Conservation (phyloP, 2,888 invertebrate species). For the Pollenia griseotomentosa region DNA sequence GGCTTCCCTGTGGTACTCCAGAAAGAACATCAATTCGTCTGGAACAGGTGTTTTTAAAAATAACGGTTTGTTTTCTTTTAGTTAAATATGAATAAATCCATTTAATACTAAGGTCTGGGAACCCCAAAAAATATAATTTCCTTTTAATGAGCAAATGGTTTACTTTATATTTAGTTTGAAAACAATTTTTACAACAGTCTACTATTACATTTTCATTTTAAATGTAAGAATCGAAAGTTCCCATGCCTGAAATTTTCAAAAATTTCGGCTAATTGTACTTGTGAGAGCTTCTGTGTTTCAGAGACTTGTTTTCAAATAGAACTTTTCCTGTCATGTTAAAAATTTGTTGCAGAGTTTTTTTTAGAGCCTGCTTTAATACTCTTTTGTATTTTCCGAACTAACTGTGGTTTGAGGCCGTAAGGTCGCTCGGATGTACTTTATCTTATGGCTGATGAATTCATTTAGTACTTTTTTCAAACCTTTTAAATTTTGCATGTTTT, state of each 20-base stretch:
- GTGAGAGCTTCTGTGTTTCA: neutral
- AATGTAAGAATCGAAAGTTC: neutral
- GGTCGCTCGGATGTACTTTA: neutral
- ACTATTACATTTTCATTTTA: too few relatives aligned
- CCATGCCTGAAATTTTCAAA: neutral
- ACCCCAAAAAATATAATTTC: too few relatives aligned
- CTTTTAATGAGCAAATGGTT: too few relatives aligned
- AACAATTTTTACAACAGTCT: too few relatives aligned
- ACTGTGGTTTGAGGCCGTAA: constrained; percentile 26
- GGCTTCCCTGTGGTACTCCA: too few relatives aligned
- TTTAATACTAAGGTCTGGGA: too few relatives aligned
- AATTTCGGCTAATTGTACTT: constrained; percentile 2
- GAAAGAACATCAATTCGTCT: too few relatives aligned
- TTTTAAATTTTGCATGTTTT: constrained; percentile 30
- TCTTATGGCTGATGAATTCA: constrained; percentile 37
- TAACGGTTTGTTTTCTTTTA: too few relatives aligned
- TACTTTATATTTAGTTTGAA: too few relatives aligned
- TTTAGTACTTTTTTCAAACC: constrained; percentile 19
- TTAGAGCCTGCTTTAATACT: constrained; percentile 21
- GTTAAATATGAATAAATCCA: too few relatives aligned
- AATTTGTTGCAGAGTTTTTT: constrained; percentile 16
- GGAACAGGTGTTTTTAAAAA: too few relatives aligned
- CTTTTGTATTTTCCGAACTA: neutral
- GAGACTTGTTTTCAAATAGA: constrained; percentile 22
- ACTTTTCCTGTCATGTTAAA: constrained; percentile 60